phyloP scores from a whole-genome alignment of 2,888 invertebrate species.

The Trimorus sp. region DNA sequence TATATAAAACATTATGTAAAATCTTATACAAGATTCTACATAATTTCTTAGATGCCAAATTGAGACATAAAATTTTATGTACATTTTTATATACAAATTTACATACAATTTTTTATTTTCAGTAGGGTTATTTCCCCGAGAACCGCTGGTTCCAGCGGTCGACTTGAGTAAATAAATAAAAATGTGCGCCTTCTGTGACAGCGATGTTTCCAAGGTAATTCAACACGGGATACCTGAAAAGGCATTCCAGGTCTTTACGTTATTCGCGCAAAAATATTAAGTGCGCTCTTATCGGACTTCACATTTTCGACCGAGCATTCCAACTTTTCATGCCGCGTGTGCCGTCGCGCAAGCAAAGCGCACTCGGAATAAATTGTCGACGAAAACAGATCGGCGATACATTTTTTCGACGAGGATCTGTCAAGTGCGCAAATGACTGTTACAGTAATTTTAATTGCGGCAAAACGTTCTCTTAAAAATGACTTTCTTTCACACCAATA shows the following conservation, averaged over 20 bases:
- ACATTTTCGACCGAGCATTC: constrained; percentile 6
- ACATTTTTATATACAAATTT: too few species aligned
- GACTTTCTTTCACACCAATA: too few species aligned
- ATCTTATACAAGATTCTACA: too few species aligned
- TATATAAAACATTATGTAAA: too few species aligned
- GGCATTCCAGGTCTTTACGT: constrained; percentile 1
- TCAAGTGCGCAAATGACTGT: not conserved
- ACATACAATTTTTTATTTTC: too few species aligned
- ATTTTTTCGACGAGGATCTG: not conserved
- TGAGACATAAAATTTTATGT: too few species aligned
- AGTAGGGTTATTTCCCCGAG: not conserved
- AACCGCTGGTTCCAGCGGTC: not conserved
- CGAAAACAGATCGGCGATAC: not conserved
- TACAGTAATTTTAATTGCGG: too few species aligned
- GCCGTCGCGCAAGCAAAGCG: not conserved
- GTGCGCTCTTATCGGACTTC: constrained; percentile 3
- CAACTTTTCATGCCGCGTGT: not conserved
- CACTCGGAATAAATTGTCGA: not conserved
- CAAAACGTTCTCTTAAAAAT: too few species aligned
- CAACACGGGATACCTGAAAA: not conserved
- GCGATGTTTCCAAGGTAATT: not conserved
- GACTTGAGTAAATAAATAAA: not conserved
- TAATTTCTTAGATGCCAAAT: too few species aligned
- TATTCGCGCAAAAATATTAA: constrained; percentile 2
- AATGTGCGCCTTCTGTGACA: not conserved